These are phyloP conservation scores for Bombylius discolor DNA, from an alignment of 2,888 invertebrate species.

Conservation along the genomic window DNA sequence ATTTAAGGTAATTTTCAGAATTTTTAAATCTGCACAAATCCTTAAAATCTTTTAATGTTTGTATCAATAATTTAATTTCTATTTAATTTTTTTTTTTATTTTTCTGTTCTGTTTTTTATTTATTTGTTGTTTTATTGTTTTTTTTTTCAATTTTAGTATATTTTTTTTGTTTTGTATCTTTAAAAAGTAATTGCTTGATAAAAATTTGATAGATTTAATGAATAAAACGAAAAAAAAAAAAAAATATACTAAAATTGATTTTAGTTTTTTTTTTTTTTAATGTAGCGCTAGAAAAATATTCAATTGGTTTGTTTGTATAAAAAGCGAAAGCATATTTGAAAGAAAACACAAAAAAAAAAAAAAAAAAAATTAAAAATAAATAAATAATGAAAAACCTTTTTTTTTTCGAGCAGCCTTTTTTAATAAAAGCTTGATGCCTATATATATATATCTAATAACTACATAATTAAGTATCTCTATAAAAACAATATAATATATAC, in stretches of 20 bases:
- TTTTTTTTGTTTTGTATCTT: too few species aligned
- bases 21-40: not conserved
- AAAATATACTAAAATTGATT: not conserved
- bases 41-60: not conserved
- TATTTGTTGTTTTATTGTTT: too few species aligned
- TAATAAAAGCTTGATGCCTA: not conserved
- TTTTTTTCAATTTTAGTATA: too few species aligned
- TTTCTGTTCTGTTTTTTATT: too few species aligned
- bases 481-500: too few species aligned
- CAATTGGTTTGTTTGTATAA: conserved; percentile 9
- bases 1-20: not conserved
- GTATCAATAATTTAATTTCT: not conserved
- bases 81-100: not conserved
- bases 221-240: too few species aligned
- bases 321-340: conserved; percentile 10
- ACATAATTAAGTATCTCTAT: not conserved
- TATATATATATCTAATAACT: not conserved
- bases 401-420: conserved; percentile 4
- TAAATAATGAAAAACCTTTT: not conserved
- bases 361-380: too few species aligned
- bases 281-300: conserved; percentile 8
- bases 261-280: not conserved
- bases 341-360: too few species aligned
- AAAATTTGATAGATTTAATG: too few species aligned
- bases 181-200: too few species aligned